These are phyloP conservation scores for Arctocebus calabarensis DNA, from an alignment of 2,797 vertebrate species.

Conservation along the genomic window DNA sequence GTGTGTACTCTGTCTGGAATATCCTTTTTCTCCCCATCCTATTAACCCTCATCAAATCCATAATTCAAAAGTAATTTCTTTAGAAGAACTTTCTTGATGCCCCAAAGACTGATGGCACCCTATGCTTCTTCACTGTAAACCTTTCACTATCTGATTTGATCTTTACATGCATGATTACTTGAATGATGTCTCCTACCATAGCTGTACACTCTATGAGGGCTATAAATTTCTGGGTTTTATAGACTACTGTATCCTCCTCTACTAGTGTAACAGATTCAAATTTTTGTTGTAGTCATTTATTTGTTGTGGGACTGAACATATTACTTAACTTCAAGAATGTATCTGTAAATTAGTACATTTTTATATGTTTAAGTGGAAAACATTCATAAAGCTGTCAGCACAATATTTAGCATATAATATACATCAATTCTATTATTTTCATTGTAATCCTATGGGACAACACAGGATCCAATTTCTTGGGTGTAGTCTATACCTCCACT, in stretches of 20 bases:
- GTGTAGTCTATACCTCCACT: no score
- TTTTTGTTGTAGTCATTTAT: not conserved
- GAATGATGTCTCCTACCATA: not conserved
- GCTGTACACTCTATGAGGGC: not conserved
- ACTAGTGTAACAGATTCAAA: not conserved
- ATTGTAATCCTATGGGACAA: not conserved
- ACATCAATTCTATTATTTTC: not conserved
- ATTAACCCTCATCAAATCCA: not conserved
- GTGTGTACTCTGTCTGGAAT: not conserved
- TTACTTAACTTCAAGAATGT: not conserved
- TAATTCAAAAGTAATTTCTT: not conserved
- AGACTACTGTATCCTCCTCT: not conserved
- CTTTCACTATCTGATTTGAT: not conserved
- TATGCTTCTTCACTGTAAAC: not conserved
- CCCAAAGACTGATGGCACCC: not conserved
- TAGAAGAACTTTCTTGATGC: not conserved
- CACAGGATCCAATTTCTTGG: not conserved
- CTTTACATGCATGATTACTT: not conserved
- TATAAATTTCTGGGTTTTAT: not conserved
- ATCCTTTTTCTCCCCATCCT: not conserved
- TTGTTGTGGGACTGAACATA: not conserved
- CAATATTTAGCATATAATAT: not conserved
- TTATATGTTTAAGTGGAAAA: slow-evolving; percentile 35
- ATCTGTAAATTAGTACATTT: not conserved
- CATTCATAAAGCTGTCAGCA: not conserved